A percentile compares a stretch with the other conserved stretches of the same genome.
Evolutionary conservation across 2,113 vertebrate species (phyloP).

Genomic region (Myrmecophaga tridactyla): DNA sequence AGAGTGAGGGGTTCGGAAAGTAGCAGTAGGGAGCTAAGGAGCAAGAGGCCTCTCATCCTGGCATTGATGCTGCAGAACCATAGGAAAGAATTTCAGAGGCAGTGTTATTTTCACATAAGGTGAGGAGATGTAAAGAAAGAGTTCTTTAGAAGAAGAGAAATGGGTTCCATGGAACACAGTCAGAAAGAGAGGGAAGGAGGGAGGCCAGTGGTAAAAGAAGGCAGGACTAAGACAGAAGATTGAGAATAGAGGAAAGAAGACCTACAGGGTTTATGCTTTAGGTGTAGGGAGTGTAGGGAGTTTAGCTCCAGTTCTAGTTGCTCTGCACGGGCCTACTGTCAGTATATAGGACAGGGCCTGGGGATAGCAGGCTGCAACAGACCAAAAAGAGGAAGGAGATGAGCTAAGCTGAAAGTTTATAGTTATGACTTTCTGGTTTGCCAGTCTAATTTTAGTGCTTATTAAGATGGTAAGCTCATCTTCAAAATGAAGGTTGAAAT

Average conservation of each 20-base stretch:
- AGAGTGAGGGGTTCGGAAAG: neutral
- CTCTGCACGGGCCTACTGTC: neutral
- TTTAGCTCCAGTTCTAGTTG: neutral
- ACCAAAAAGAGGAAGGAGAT: neutral
- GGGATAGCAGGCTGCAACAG: neutral
- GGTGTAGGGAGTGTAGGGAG: neutral
- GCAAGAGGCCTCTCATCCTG: neutral
- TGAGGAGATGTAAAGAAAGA: neutral
- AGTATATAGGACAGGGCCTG: neutral
- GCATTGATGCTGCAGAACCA: neutral
- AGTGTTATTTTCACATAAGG: neutral
- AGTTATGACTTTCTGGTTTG: neutral
- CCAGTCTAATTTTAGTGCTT: neutral
- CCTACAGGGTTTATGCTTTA: neutral
- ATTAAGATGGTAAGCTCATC: neutral
- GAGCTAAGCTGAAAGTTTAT: neutral
- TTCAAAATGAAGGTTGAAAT: conserved; percentile 12
- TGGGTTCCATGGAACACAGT: neutral
- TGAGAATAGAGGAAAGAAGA: neutral
- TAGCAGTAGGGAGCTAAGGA: neutral
- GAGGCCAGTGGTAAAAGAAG: neutral
- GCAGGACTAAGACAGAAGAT: neutral
- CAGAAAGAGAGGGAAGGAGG: neutral
- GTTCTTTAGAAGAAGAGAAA: neutral
- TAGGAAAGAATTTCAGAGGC: neutral